A percentile compares a stretch with the other conserved stretches of the same genome.
Conservation (phyloP, 2,113 vertebrate genomes). For the Prunella fulvescens region DNA sequence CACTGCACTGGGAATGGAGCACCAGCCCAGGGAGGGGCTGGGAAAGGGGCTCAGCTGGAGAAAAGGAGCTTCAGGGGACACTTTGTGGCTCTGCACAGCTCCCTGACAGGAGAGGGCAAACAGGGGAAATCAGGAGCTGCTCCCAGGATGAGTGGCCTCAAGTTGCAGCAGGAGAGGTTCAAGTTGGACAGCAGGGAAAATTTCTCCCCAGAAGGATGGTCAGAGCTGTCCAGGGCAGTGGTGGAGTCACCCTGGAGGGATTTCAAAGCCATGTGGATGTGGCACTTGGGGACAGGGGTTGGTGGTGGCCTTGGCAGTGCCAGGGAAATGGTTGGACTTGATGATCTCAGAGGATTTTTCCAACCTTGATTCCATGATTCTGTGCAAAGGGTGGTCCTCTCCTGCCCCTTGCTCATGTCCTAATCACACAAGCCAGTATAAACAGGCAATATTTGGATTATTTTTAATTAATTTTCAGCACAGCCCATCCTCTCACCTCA, state of each 20-base stretch:
- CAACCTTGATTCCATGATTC: neutral
- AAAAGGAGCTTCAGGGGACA: neutral
- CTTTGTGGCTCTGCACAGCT: neutral
- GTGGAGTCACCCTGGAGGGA: neutral
- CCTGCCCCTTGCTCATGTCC: neutral
- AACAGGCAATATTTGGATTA: rapidly evolving
- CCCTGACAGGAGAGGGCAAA: neutral
- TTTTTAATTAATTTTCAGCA: neutral
- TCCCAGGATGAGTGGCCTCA: neutral
- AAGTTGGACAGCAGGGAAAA: neutral
- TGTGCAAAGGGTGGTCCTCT: neutral
- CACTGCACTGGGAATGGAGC: neutral
- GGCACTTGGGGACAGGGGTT: neutral
- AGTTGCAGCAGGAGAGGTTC: rapidly evolving
- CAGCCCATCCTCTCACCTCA: neutral
- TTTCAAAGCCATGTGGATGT: neutral
- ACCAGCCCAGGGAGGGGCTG: neutral
- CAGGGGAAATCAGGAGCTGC: neutral
- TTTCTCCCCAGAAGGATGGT: neutral
- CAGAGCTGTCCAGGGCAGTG: neutral
- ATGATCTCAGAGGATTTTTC: neutral
- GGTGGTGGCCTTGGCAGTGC: neutral
- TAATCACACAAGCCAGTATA: neutral
- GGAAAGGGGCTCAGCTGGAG: neutral
- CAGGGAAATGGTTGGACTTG: neutral